Base-by-base conservation (phyloP, 2,888 invertebrate genomes). In the Pollenia labialis region DNA sequence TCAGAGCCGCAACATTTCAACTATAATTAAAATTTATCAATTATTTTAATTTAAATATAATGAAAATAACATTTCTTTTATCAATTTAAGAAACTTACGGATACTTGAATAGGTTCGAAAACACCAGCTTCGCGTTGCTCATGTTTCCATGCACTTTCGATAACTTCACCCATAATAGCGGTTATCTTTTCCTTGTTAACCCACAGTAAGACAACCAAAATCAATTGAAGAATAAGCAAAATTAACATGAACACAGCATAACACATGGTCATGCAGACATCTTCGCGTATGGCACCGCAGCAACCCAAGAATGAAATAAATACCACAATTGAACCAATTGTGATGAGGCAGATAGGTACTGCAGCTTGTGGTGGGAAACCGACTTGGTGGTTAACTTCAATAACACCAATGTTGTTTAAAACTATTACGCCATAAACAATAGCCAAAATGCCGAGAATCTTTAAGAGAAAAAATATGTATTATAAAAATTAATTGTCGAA, bases 221-320 rank as follows among this genome's bases (percentile, higher is more conserved):
- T 95, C 87, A 97, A 94, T 95, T 97, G 96, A 81, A 96, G 92
- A 79, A 97, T 95, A 92, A 97, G 95, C 87, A 97, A 94, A 68
- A 96, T 94, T 89, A 97, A 93, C 89, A 97, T 93, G 92, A 96
- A 95, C 88, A 96, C 95, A 7, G 97, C 95, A 93, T 96, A 97
- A 89, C 96, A 96, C 93, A 97, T 95, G 77, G 97, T 95, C 96
- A 98, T 97, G 94, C 97, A 97, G 91, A 97, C 96, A 91, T 97
- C 97, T 94, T 98, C 98, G 88, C 97, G 95, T 89, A 97, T 95
- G 14, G 98, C 97, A 60, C 98, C 98, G 92, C 97, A 98, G 93
- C 98, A 98, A 88, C 98, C 98, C 92, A 98, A 96, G 94, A 97
- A 97, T 4, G 97, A 96, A 88, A 98, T 96, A 89, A 97, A 93